Evolutionary conservation across 2,888 invertebrate genomes (phyloP), one percentile per base, ranked within the genome.

Genomic region (Rhodophaea formosa): DNA sequence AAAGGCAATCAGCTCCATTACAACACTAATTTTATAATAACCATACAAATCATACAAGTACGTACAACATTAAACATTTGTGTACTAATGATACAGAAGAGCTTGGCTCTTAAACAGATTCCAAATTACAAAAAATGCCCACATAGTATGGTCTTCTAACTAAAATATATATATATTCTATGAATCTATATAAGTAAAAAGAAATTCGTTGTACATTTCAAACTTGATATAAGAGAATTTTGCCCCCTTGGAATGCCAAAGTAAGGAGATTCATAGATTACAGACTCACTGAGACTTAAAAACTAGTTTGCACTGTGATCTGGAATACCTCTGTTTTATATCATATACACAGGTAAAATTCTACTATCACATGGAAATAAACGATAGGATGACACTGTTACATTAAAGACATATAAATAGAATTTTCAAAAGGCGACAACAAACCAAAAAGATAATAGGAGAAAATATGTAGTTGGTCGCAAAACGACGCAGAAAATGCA

Each of bases 301-400:
- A 23, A 49, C 62, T 62, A 62, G 15, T 61, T 62, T 62, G 62
- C 59, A 62, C 62, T 62, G 57, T 56, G 17, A 57, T 54, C 49
- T 57, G 43, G 52, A 57, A 32, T 17, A 53, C 43, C 17, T n/a
- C n/a, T 15, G 17, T 14, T 51, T 61, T 58, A 56, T 58, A 58
- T 57, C 56, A 52, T 53, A 30, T n/a, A 57, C n/a, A 57, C 12
- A 46, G 7, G 35, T 16, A 17, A 23, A 35, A 17, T 17, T 8
- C 10, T 12, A 43, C 43, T 42, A 56, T 15, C 16, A 23, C 12
- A 12, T 17, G 8, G 16, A 45, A 29, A 16, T 45, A 16, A 16
- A 45, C 8, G 15, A 45, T 12, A 23, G 23, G 1, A 46, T 46
- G 46, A 44, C 44, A 44, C 44, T 8, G 3, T 10, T n/a, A 30